Conservation (phyloP, 2,888 invertebrate genomes). For the Agonopterix heracliana region DNA sequence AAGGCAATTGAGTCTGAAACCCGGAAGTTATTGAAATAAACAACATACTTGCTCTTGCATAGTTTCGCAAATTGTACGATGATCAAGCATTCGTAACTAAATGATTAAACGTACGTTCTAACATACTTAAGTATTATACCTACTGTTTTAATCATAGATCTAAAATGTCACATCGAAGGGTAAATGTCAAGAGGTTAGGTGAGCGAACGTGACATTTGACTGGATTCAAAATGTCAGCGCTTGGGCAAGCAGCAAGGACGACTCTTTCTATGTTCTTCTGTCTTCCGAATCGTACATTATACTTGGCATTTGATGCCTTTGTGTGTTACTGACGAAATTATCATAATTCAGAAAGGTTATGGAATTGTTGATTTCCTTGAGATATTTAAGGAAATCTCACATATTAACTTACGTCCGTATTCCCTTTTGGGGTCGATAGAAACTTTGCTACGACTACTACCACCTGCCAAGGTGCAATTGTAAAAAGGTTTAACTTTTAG, state of each 20-base stretch:
- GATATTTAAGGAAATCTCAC: conserved; percentile 31
- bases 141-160: conserved; percentile 31
- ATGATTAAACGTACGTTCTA: conserved; percentile 6
- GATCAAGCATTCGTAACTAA: conserved; percentile 8
- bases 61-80: too few relatives aligned
- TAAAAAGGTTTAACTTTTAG: too few relatives aligned
- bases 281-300: conserved; percentile 59
- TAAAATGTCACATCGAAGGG: conserved; percentile 55
- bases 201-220: conserved; percentile 72
- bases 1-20: conserved; percentile 4
- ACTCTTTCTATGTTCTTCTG: conserved; percentile 68
- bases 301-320: conserved; percentile 66
- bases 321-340: conserved; percentile 61
- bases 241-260: conserved; percentile 73
- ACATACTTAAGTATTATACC: not conserved
- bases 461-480: too few relatives aligned
- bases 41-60: too few relatives aligned
- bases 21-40: not conserved
- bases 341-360: conserved; percentile 62
- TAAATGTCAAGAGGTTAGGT: conserved; percentile 66
- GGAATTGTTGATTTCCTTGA: conserved; percentile 68
- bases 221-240: conserved; percentile 67
- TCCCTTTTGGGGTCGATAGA: too few relatives aligned
- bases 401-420: not conserved
- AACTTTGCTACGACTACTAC: too few relatives aligned